Conservation (phyloP, 2,797 vertebrate genomes). For the Phalanger gymnotis region DNA sequence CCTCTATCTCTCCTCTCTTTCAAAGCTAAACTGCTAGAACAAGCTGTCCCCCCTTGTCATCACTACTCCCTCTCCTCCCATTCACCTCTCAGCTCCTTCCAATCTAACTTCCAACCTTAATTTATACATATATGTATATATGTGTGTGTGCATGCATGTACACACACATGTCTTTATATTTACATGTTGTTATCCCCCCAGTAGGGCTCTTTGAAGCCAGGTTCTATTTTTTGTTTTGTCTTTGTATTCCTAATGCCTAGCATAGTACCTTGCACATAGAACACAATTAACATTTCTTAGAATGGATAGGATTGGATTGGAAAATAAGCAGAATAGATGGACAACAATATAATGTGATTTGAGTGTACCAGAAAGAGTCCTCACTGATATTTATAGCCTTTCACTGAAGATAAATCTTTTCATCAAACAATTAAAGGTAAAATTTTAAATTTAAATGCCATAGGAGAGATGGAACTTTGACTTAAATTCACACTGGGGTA, state of each 20-base stretch:
- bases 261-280: neutral
- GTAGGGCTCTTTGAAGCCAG: neutral
- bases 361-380: neutral
- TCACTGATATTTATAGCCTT: neutral
- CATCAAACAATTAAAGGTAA: neutral
- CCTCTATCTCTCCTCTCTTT: neutral
- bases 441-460: neutral
- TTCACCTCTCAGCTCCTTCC: neutral
- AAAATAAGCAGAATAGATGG: neutral
- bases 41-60: neutral
- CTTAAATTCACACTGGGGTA: neutral
- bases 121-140: neutral
- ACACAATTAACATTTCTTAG: neutral
- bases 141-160: neutral
- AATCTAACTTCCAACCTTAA: neutral
- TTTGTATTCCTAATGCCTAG: neutral
- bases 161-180: too few species aligned
- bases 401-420: neutral
- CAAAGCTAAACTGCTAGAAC: neutral
- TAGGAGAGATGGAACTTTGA: neutral
- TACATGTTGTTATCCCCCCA: neutral
- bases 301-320: neutral
- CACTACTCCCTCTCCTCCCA: neutral
- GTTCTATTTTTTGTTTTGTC: neutral
- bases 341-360: neutral